Evolutionary conservation across 2,113 vertebrate species (phyloP), one percentile per base, ranked within the genome.

Genomic region (Potamarius usumacintae): DNA sequence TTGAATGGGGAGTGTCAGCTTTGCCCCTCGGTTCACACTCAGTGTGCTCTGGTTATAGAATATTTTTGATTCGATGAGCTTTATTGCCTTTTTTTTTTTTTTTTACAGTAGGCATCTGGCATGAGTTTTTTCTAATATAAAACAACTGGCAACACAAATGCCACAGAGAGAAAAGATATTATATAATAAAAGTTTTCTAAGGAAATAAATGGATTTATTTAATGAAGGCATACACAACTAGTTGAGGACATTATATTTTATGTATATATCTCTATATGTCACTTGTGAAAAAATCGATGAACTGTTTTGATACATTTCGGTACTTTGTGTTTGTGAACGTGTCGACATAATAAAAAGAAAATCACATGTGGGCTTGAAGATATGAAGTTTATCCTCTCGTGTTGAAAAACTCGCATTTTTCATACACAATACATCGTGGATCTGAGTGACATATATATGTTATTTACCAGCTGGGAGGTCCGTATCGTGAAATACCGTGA

Each of bases 61-160:
- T 67, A 86, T 71, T 89, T 42, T 87, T 85, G 89, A 90, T 91
- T 90, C 84, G 83, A 89, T 90, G 88, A 4, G 5, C 48, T 90
- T 90, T 90, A 89, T 42, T 25, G 62, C 25, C 81, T 89, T 90
- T 5, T 52, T 69, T 88, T 89, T 88, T 89, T 90, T 88, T 69
- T 63, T 71, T 53, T 60, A 90, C 77, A 86, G 87, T 87, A 90
- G 74, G 65, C 17, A 65, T 90, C 88, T 89, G 88, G 86, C 77
- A 72, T 79, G 85, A 90, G 86, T 42, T 87, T 82, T 76, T 86
- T 88, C 77, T 84, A 78, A 90, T 71, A 82, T 34, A 58, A 87
- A 87, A 85, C 63, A 71, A 78, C 80, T 69, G 78, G 83, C 48
- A 87, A 65, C 86, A 69, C 79, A 86, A 83, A 86, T 20, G 11